A percentile compares a stretch with the other conserved stretches of the same genome.
Conservation (phyloP, 2,113 vertebrate genomes). For the Pachyramphus minor region DNA sequence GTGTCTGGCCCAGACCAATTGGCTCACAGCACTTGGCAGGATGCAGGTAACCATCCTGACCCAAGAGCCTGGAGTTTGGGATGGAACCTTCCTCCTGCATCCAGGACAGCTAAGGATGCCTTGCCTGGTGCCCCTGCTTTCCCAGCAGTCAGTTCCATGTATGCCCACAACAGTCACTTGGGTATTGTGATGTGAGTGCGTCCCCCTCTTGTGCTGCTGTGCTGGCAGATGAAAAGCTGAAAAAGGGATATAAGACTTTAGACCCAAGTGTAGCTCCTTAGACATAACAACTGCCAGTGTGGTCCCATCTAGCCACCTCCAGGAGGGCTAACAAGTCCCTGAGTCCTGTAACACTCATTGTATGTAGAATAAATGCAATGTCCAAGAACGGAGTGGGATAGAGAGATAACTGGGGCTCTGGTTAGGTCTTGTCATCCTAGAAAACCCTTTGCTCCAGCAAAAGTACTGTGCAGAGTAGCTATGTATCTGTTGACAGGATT, state of each 20-base stretch:
- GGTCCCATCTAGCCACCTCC: not conserved
- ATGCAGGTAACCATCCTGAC: not conserved
- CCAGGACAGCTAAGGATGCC: not conserved
- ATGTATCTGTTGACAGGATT: not conserved
- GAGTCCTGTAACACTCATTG: not conserved
- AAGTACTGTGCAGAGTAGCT: not conserved
- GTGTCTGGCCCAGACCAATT: not conserved
- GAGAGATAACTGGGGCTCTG: not conserved
- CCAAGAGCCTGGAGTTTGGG: not conserved
- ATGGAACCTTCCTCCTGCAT: not conserved
- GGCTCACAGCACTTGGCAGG: not conserved
- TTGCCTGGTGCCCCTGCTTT: not conserved
- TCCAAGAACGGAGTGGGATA: not conserved
- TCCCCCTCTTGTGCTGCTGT: not conserved
- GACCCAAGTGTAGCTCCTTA: not conserved
- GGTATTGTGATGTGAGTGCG: not conserved
- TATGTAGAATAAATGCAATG: not conserved
- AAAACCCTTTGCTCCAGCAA: not conserved
- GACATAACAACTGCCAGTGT: not conserved
- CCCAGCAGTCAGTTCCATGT: not conserved
- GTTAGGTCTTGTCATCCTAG: not conserved
- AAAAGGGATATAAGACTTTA: fast-evolving
- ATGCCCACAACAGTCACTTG: not conserved
- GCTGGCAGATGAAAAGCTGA: not conserved
- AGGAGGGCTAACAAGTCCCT: not conserved